A percentile compares a stretch with the other conserved stretches of the same genome.
phyloP scores from a whole-genome alignment of 92 coral and sea anemone species.

The Virgularia gustaviana region DNA sequence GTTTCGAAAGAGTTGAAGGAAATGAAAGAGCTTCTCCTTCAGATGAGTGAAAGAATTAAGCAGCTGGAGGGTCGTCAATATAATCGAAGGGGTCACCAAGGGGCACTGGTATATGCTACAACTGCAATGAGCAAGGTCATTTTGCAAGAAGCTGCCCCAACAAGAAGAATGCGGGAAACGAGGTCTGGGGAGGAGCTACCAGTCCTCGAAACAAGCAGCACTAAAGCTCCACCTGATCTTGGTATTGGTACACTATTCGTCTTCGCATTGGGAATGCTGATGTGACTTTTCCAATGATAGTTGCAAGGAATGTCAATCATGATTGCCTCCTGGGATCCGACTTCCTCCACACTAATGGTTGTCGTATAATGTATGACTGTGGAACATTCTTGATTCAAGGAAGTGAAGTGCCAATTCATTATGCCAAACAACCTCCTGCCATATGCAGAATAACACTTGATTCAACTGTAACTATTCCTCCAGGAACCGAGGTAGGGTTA shows the following conservation, averaged over 20 bases:
- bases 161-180: constrained; percentile 21
- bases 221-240: constrained; percentile 32
- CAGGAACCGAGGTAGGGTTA: constrained; percentile 8
- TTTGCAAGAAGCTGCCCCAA: constrained; percentile 44
- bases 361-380: constrained; percentile 39
- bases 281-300: constrained; percentile 23
- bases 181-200: constrained; percentile 50
- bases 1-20: constrained; percentile 41
- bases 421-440: constrained; percentile 24
- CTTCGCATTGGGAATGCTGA: constrained; percentile 39
- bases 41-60: constrained; percentile 51
- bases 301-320: constrained; percentile 40
- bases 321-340: constrained; percentile 42
- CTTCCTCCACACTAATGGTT: constrained; percentile 31
- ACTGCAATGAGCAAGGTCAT: constrained; percentile 33
- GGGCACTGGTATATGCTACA: constrained; percentile 3
- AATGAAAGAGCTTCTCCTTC: constrained; percentile 43
- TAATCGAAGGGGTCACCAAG: too few relatives aligned
- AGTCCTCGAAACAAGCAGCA: constrained; percentile 32
- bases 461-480: background rate
- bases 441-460: constrained; percentile 40
- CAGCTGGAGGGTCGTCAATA: background rate
- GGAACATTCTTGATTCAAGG: constrained; percentile 32
- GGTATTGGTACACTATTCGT: constrained; percentile 15
- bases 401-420: constrained; percentile 42